phyloP scores from a whole-genome alignment of 2,797 vertebrate genomes.

The Salmo trutta region DNA sequence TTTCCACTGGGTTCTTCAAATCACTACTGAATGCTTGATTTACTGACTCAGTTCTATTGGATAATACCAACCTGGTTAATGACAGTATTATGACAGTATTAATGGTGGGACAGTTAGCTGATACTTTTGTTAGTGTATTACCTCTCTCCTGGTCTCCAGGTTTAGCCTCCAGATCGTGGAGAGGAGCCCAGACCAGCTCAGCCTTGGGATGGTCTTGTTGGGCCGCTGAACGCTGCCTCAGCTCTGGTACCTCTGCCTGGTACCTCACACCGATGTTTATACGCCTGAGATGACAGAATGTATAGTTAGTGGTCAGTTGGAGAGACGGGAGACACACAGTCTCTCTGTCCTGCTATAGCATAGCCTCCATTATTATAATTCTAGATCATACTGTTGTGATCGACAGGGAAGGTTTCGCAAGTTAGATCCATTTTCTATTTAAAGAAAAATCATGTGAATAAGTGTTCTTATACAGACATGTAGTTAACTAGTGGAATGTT shows the following conservation, averaged over 20 bases:
- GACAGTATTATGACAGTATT: neutral
- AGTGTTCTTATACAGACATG: neutral
- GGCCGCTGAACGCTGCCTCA: conserved; percentile 80
- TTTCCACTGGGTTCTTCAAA: neutral
- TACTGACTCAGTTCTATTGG: neutral
- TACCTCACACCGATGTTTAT: conserved; percentile 96
- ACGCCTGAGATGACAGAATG: conserved; percentile 71
- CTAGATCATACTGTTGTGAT: neutral
- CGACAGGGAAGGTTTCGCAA: neutral
- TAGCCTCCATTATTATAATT: neutral
- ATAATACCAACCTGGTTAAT: neutral
- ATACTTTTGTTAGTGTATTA: conserved; percentile 43
- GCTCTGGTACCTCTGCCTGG: conserved; percentile 92
- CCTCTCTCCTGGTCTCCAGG: conserved; percentile 80
- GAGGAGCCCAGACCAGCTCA: conserved; percentile 87
- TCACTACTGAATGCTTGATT: neutral
- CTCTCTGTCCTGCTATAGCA: neutral
- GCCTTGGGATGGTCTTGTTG: conserved; percentile 85
- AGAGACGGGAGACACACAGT: conserved; percentile 2
- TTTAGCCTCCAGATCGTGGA: conserved; percentile 77
- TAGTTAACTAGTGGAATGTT: neutral
- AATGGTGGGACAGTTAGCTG: neutral
- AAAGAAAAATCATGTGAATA: neutral
- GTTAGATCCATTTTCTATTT: neutral
- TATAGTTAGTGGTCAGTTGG: neutral